Evolutionary conservation across 2,113 vertebrate species (phyloP).

Genomic region (Tragelaphus buxtoni): DNA sequence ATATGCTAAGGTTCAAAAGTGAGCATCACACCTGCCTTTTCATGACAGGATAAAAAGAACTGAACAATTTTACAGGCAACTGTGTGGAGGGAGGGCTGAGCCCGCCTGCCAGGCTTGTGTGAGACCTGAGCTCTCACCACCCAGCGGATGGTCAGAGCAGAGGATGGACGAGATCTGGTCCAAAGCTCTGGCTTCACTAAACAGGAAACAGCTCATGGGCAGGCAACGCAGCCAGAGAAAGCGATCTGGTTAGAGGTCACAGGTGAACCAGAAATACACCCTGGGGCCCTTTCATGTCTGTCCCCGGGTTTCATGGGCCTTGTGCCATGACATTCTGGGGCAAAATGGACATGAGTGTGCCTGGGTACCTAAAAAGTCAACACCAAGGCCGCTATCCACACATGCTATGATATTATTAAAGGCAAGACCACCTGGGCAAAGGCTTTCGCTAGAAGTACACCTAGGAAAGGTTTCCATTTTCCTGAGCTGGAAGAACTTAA

Average conservation of each 20-base stretch:
- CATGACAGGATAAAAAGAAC: neutral
- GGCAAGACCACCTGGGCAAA: neutral
- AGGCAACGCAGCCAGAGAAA: neutral
- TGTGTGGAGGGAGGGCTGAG: neutral
- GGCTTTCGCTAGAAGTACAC: neutral
- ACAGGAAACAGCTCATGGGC: neutral
- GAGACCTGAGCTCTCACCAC: no score
- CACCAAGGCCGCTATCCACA: accelerated
- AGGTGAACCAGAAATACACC: neutral
- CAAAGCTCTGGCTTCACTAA: neutral
- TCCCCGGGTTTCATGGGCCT: neutral
- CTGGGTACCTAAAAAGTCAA: neutral
- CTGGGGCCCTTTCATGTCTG: accelerated
- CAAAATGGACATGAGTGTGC: neutral
- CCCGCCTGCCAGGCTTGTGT: neutral
- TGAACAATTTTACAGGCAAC: neutral
- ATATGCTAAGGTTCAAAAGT: neutral
- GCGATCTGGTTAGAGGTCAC: neutral
- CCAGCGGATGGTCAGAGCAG: accelerated
- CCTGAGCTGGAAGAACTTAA: neutral
- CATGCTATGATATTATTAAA: neutral
- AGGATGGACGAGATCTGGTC: neutral
- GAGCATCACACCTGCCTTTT: neutral
- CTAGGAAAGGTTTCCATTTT: neutral
- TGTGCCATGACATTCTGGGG: neutral